Evolutionary conservation across 2,113 vertebrate species (phyloP).

Genomic region (Bambusicola thoracicus): DNA sequence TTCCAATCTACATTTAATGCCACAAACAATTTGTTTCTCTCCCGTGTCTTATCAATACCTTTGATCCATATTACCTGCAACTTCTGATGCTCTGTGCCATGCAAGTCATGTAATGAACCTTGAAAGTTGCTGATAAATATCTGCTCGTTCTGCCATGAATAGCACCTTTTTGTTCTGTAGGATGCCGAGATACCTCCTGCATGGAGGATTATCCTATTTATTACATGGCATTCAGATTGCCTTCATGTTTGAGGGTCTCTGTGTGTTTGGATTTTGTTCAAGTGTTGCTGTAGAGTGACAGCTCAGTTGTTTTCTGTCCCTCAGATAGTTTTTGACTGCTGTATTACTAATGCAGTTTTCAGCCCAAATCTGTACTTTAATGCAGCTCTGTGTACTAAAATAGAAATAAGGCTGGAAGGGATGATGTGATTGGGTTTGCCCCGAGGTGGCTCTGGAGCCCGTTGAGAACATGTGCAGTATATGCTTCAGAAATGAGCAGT

Average conservation of each 20-base stretch:
- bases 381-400: conserved; percentile 23
- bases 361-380: conserved; percentile 44
- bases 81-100: neutral
- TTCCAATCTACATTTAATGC: neutral
- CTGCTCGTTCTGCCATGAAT: neutral
- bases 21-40: neutral
- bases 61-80: neutral
- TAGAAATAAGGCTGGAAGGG: conserved; percentile 16
- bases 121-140: neutral
- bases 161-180: neutral
- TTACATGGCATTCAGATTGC: neutral
- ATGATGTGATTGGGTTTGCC: conserved; percentile 3
- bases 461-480: neutral
- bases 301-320: neutral
- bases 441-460: neutral
- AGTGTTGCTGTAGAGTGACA: neutral
- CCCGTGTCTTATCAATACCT: neutral
- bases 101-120: neutral
- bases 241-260: neutral
- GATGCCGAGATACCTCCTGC: neutral
- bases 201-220: neutral
- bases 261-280: neutral
- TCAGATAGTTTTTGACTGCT: neutral
- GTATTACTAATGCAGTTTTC: conserved; percentile 14
- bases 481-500: neutral